Evolutionary conservation across 2,888 invertebrate genomes (phyloP), one percentile per base, ranked within the genome.

Genomic region (Caenorhabditis doughertyi): DNA sequence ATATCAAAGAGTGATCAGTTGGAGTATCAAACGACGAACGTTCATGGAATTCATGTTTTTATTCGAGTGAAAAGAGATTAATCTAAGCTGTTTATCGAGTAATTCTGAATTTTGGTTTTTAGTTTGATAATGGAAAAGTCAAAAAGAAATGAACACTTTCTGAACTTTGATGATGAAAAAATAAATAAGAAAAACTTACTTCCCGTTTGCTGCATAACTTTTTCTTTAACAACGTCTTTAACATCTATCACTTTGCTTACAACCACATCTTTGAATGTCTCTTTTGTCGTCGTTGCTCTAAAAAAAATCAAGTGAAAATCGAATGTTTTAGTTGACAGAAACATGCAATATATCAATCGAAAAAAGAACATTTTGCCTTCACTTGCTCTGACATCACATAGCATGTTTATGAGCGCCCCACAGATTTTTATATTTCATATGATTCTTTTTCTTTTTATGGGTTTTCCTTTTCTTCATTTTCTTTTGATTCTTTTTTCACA

Each of bases 201-300:
- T 83, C 90, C 90, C 53, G 90, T 90, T 67, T 91, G 85, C 56
- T 87, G 83, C 89, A 89, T 90, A 18, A 90, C 89, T 74, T 89
- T 89, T 44, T 86, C 85, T 62, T 90, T 91, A 64, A 90, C 87
- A 23, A 80, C 81, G 79, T 91, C 90, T 67, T 90, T 91, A 42
- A 91, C 84, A 71, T 89, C 88, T 42, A 87, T 79, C 39, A 89
- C 87, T 55, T 84, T 86, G 60, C 88, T 85, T 62, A 86, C 86
- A 21, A 91, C 79, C 32, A 74, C 87, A 70, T 91, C 89, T 35
- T 86, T 87, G 21, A 89, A 56, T 11, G 87, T 85, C 65, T 91
- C 88, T 55, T 84, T 80, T 23, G 87, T 87, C 51, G 89, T 81
- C 49, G 87, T 80, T 23, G 60, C 74, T 72, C 89, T 89, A 84